Base-by-base conservation (phyloP, 1,140 invertebrate species). In the Vanessa atalanta region DNA sequence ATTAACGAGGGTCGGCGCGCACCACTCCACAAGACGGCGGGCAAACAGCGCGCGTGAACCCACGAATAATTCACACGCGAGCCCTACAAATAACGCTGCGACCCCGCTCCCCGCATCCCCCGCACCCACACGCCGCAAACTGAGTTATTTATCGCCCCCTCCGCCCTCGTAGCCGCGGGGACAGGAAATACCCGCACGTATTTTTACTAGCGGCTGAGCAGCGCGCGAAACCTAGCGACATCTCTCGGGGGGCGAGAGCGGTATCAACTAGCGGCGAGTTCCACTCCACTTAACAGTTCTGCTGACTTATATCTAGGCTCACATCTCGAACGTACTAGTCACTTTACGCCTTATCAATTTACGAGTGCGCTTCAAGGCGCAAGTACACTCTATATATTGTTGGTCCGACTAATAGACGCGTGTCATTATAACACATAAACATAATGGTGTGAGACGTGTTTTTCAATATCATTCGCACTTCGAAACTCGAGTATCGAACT, bases 41-140 rank as follows among this genome's bases (percentile, higher is more conserved):
- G 80, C 87, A 88, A 87, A 91, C 86, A 85, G 83, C 82, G 87
- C 84, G 89, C 90, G 89, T 91, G 87, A 91, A 91, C 87, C 88
- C 84, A 90, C 88, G 89, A 90, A 91, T 92, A 91, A 92, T 92
- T 92, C 90, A 92, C 90, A 92, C 89, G 90, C 89, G 87, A 90
- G 87, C 88, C 88, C 88, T 89, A 91, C 87, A 91, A 88, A 91
- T 90, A 91, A 90, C 86, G 80, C 84, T 74, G 48, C 68, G 57
- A 43, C 82, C 79, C 78, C 76, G 67, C 79, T 47, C 75, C 72
- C 57, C 66, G 31, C 65, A 2, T 51, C 11, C 73, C 43, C 76
- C 31, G 63, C 55, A 80, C 77, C 78, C 80, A 69, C 79, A 68
- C 75, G 80, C 88, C 83, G 79, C 89, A 89, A 89, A 88, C 86